phyloP scores from a whole-genome alignment of 2,113 vertebrate species.

The Rhinichthys klamathensis region DNA sequence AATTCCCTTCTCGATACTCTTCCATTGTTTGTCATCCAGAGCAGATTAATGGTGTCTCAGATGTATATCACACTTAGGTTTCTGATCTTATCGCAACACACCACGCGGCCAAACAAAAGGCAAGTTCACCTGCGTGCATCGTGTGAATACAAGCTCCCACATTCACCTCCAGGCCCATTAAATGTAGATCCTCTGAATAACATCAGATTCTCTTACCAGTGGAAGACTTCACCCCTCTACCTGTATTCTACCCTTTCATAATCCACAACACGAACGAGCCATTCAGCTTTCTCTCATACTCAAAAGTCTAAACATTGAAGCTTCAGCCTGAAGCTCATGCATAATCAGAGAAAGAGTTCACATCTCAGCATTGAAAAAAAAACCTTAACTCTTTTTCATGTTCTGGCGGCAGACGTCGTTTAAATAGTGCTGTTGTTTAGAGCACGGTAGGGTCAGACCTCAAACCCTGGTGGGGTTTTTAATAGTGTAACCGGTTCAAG shows the following conservation, averaged over 20 bases:
- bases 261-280: neutral
- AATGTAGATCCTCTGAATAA: neutral
- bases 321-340: neutral
- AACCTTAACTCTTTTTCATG: conserved; percentile 33
- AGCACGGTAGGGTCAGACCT: conserved; percentile 9
- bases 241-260: conserved; percentile 2
- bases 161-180: neutral
- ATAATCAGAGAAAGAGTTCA: conserved; percentile 28
- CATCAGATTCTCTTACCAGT: conserved; percentile 3
- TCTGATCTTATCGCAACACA: conserved; percentile 56
- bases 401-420: neutral
- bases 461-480: conserved; percentile 23
- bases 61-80: conserved; percentile 39
- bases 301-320: neutral
- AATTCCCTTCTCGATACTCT: neutral
- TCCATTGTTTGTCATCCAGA: conserved; percentile 60
- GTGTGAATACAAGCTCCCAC: neutral
- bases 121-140: neutral
- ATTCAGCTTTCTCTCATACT: neutral
- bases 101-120: conserved; percentile 20
- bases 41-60: conserved; percentile 64
- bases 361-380: conserved; percentile 52
- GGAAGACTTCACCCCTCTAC: neutral
- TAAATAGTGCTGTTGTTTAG: conserved; percentile 43
- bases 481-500: conserved; percentile 38